Evolutionary conservation across 2,888 invertebrate species (phyloP), one percentile per base, ranked within the genome.

Genomic region (Sinopyrophorus schimmeli): DNA sequence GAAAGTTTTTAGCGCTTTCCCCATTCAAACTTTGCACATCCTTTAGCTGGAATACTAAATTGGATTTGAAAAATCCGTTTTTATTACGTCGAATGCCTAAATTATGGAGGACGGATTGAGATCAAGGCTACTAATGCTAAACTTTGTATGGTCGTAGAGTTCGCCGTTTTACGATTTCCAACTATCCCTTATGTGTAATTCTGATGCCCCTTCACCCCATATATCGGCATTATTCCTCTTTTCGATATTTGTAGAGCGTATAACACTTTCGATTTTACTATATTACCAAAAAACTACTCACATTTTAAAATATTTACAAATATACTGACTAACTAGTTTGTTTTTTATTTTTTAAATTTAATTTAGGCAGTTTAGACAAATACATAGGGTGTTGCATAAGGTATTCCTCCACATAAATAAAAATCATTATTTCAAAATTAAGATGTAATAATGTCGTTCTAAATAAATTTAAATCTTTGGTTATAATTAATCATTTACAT

Each of bases 141-240:
- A 53, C 55, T 57, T 57, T 57, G 50, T 53, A 50, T 53, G 53
- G 55, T 42, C 51, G 51, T 55, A 47, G 53, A 48, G 48, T 57
- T 53, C 47, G 46, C 37, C 44, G 48, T 38, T 57, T 57, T 57
- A 57, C 53, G 55, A 49, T 46, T 17, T 38, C 47, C 21, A 31
- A 50, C 44, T 47, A 43, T 55, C 57, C 55, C 57, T 31, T 34
- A 54, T 43, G 57, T 42, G 55, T 27, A 48, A 57, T 57, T 57
- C 40, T 27, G 34, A 34, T 14, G 43, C 34, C 34, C 34, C 20
- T 43, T 43, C 34, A 27, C 43, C 43, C 35, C 43, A 34, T 42
- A 32, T 27, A 26, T 35, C 20, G 31, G 43, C 24, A 34, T 43
- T 43, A 43, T 26, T 32, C 41, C 32, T 35, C 35, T 34, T 21